A percentile compares a stretch with the other conserved stretches of the same genome.
These are phyloP conservation scores for Microcebus lehilahytsara DNA, from an alignment of 2,113 vertebrate genomes.

Conservation along the genomic window DNA sequence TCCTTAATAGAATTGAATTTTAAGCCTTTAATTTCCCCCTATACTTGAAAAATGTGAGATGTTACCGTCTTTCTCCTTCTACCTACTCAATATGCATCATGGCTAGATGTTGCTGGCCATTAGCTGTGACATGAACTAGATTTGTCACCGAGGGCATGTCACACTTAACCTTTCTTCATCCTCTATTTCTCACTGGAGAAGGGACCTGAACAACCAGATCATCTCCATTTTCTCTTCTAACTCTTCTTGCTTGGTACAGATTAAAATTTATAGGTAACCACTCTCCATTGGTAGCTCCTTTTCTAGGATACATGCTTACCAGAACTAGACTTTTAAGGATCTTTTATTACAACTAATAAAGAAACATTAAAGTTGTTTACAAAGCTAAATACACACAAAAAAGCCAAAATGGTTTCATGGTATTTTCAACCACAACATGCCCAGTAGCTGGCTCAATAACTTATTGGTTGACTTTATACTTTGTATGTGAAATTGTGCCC, in stretches of 20 bases:
- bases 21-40: neutral
- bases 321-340: neutral
- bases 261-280: neutral
- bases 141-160: neutral
- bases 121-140: neutral
- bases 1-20: neutral
- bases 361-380: neutral
- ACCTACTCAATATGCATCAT: neutral
- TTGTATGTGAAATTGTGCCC: neutral
- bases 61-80: neutral
- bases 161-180: neutral
- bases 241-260: neutral
- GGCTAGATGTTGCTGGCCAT: neutral
- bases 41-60: neutral
- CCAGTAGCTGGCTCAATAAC: neutral
- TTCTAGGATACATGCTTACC: neutral
- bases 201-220: neutral
- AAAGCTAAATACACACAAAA: neutral
- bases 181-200: neutral
- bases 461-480: neutral
- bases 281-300: neutral
- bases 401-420: neutral
- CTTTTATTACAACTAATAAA: neutral
- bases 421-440: slow-evolving; percentile 8
- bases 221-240: neutral